phyloP scores from a whole-genome alignment of 2,113 vertebrate species.

The Cyanoderma ruficeps region DNA sequence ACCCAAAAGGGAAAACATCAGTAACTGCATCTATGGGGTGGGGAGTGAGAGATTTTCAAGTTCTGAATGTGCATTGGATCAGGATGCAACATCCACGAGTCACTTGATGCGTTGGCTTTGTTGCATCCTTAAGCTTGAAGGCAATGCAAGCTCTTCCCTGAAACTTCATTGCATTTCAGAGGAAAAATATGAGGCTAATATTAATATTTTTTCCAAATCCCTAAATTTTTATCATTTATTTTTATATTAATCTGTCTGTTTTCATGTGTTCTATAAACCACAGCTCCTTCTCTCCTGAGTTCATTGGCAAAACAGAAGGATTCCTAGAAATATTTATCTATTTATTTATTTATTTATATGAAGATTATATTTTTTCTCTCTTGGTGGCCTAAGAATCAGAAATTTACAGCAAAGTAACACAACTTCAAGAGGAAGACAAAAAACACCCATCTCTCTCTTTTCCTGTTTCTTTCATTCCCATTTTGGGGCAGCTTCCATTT shows the following conservation, averaged over 20 bases:
- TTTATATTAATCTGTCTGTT: neutral
- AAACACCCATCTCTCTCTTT: neutral
- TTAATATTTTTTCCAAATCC: neutral
- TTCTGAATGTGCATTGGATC: rapidly evolving
- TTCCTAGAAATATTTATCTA: neutral
- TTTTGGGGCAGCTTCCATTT: neutral
- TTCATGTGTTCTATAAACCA: neutral
- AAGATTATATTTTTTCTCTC: neutral
- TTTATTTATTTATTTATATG: too few species aligned
- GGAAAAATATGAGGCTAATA: neutral
- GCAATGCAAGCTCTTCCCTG: neutral
- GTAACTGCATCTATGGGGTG: neutral
- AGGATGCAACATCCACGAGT: neutral
- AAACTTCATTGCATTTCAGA: neutral
- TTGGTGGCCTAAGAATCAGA: neutral
- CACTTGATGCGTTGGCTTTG: rapidly evolving
- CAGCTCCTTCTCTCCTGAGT: neutral
- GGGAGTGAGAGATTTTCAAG: neutral
- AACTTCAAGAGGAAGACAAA: neutral
- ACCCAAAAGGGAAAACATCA: rapidly evolving
- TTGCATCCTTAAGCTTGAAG: neutral
- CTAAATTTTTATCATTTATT: neutral
- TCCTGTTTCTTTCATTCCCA: neutral
- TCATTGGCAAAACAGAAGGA: neutral
- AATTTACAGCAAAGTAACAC: neutral